A percentile compares a stretch with the other conserved stretches of the same genome.
phyloP scores from a whole-genome alignment of 2,888 invertebrate genomes.

The Galerucella pusilla region DNA sequence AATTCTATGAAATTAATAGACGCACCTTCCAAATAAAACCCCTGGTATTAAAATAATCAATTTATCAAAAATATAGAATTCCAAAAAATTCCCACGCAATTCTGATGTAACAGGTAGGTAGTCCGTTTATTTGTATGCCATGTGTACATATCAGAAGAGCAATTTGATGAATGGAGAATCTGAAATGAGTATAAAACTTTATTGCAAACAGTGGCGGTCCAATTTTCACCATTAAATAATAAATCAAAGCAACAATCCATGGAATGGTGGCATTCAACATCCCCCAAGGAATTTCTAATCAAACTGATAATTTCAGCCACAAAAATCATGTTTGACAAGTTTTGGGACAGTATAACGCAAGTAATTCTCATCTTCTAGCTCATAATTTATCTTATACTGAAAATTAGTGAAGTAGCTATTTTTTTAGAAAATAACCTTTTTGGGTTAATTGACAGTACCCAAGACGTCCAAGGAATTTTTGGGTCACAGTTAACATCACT shows the following conservation, averaged over 20 bases:
- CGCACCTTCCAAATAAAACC: not conserved
- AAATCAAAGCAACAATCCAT: not conserved
- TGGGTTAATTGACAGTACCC: too few relatives aligned
- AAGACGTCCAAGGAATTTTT: too few relatives aligned
- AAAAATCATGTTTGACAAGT: too few relatives aligned
- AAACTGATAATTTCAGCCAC: too few relatives aligned
- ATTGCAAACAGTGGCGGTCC: slow-evolving; percentile 1
- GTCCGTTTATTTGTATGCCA: slow-evolving; percentile 9
- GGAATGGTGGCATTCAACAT: not conserved
- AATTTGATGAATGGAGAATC: slow-evolving; percentile 12
- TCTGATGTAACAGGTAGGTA: slow-evolving; percentile 9
- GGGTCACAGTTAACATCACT: too few relatives aligned
- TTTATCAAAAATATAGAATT: slow-evolving; percentile 6
- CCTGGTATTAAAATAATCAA: not conserved
- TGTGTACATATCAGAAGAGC: slow-evolving; percentile 7
- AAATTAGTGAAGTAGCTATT: too few relatives aligned
- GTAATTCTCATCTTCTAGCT: too few relatives aligned
- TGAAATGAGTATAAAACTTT: slow-evolving; percentile 1
- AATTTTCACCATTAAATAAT: not conserved
- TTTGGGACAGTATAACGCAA: too few relatives aligned
- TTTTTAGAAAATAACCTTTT: too few relatives aligned
- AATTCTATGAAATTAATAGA: not conserved
- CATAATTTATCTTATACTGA: too few relatives aligned
- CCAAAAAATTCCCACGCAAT: slow-evolving; percentile 14
- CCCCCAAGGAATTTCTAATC: not conserved